A percentile compares a stretch with the other conserved stretches of the same genome.
phyloP scores from a whole-genome alignment of 2,888 invertebrate genomes.

The Orthosia gracilis region DNA sequence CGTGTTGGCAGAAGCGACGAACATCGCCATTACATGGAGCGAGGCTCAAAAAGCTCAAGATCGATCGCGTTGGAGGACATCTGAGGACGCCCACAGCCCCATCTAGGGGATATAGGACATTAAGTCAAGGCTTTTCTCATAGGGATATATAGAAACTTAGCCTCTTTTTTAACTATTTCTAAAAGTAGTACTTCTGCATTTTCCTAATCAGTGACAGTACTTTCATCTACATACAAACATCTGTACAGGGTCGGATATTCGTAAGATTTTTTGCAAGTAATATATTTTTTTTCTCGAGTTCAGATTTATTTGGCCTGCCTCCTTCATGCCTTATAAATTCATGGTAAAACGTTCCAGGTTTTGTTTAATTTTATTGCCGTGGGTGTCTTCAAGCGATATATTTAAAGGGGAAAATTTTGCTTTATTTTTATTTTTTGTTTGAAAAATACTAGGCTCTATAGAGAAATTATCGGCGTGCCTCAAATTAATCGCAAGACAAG shows the following conservation, averaged over 20 bases:
- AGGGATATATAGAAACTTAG: too few relatives aligned
- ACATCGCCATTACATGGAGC: too few relatives aligned
- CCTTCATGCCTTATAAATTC: conserved; percentile 60
- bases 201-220: conserved; percentile 23
- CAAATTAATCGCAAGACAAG: background rate
- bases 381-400: conserved; percentile 16
- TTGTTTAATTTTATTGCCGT: conserved; percentile 58
- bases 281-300: conserved; percentile 59
- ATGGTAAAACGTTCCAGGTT: conserved; percentile 56
- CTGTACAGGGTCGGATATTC: conserved; percentile 67
- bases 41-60: too few relatives aligned
- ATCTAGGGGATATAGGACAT: too few relatives aligned
- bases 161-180: too few relatives aligned
- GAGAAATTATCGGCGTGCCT: background rate
- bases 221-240: conserved; percentile 74
- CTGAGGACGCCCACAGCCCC: too few relatives aligned
- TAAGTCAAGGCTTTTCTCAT: too few relatives aligned
- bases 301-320: conserved; percentile 63
- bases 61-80: too few relatives aligned
- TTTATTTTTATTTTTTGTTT: background rate
- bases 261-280: conserved; percentile 66
- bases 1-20: too few relatives aligned
- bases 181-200: conserved; percentile 28
- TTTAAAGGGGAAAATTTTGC: background rate
- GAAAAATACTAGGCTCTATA: background rate